Evolutionary conservation across 2,113 vertebrate species (phyloP), one percentile per base, ranked within the genome.

Genomic region (Pseudorasbora parva): DNA sequence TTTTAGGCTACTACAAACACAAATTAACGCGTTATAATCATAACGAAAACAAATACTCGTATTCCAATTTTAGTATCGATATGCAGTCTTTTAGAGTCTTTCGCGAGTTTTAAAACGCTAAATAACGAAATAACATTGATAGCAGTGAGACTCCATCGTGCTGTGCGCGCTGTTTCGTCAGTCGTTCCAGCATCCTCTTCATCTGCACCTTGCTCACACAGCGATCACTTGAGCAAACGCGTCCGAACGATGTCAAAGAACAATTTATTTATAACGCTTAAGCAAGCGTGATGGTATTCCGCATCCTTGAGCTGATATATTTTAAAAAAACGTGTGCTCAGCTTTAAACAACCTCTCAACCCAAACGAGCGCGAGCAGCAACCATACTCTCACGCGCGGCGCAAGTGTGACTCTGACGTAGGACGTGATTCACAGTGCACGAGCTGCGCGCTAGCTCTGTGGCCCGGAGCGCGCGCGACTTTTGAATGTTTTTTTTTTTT

Each of bases 361-460:
- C 37, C 56, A 57, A 30, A 4, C 56, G 23, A 78, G 37, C 0
- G 15, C 41, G 14, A 5, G 8, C 57, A 45, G 25, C 47, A 12
- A 30, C 43, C 33, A 23, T 60, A 17, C 56, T 41, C 30, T 66
- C 25, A 80, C 45, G 78, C 60, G 78, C 45, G 25, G 17, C 11
- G 57, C 17, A 49, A 80, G 78, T 79, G 77, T 66, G 78, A 80
- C 60, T 51, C 59, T 80, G 78, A 80, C 78, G 78, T 80, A 43
- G 7, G 76, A 78, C 57, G 33, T 41, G 33, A 45, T 57, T 77
- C 51, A 23, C 74, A n/a, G 56, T 60, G n/a, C 54, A 15, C 21
- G 64, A 41, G 64, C 33, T 51, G 8, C 25, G 15, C 8, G 9
- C 25, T 33, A 25, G 47, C 25, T 33, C 73, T 30, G 12, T 54